Evolutionary conservation across 2,113 vertebrate species (phyloP).

Genomic region (Phocoena phocoena): DNA sequence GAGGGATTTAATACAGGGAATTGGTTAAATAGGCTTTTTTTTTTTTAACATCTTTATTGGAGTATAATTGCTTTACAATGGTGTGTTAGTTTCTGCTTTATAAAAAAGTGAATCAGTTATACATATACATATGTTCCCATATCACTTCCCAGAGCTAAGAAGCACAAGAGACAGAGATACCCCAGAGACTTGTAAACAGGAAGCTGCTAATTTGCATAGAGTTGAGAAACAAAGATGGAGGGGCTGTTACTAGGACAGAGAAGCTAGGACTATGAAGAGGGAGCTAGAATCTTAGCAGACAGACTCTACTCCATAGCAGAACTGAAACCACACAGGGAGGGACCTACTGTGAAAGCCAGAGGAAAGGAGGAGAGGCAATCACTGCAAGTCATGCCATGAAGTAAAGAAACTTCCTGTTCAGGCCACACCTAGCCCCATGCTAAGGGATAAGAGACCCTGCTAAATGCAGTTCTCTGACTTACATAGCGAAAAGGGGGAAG

Average conservation of each 20-base stretch:
- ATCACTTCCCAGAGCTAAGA: background rate
- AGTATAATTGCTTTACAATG: no score
- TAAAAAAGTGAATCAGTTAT: no score
- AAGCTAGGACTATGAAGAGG: fast-evolving
- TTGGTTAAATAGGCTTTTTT: background rate
- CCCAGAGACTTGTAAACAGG: background rate
- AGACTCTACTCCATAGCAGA: no score
- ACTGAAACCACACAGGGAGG: fast-evolving
- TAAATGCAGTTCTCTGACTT: background rate
- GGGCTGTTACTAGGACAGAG: fast-evolving
- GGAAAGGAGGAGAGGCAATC: background rate
- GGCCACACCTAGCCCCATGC: fast-evolving
- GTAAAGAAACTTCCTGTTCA: background rate
- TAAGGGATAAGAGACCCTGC: fast-evolving
- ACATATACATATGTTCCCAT: no score
- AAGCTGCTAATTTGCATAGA: background rate
- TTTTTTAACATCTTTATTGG: no score
- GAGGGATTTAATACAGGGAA: background rate
- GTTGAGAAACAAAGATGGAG: background rate
- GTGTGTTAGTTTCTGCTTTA: no score
- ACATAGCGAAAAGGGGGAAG: background rate
- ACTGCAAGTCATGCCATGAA: background rate
- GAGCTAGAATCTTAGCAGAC: background rate
- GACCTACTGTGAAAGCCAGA: background rate
- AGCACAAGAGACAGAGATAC: background rate